Conservation (phyloP, 2,113 vertebrate species). For the Crypturellus undulatus region DNA sequence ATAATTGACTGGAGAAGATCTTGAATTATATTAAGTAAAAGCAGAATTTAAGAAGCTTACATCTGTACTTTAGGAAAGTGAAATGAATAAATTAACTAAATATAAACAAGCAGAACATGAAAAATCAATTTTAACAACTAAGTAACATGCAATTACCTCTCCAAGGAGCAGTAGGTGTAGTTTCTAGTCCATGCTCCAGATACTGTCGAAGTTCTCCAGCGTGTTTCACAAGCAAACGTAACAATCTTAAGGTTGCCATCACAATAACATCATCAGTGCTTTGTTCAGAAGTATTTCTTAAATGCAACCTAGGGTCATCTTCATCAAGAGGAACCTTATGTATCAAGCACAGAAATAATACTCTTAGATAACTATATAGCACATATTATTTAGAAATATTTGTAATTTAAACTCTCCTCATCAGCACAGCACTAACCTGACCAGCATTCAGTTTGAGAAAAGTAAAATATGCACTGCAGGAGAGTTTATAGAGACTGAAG, state of each 20-base stretch:
- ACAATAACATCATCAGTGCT: conserved; percentile 97
- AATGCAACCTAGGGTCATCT: conserved; percentile 90
- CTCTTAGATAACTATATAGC: background rate
- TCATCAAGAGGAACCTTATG: conserved; percentile 88
- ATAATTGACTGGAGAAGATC: background rate
- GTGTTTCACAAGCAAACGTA: conserved; percentile 94
- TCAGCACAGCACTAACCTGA: conserved; percentile 74
- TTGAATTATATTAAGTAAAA: background rate
- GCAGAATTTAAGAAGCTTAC: background rate
- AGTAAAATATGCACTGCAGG: conserved; percentile 97
- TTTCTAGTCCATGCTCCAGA: conserved; percentile 93
- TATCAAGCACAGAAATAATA: background rate
- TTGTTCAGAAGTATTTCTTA: conserved; percentile 86
- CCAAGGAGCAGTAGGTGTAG: conserved; percentile 97
- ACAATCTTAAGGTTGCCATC: conserved; percentile 94
- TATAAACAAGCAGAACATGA: too few relatives aligned
- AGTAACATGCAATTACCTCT: conserved; percentile 79
- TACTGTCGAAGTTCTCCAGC: conserved; percentile 95
- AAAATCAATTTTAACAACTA: background rate
- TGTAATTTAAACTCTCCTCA: background rate
- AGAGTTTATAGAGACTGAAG: conserved; percentile 95
- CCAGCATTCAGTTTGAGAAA: conserved; percentile 98
- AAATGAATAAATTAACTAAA: background rate
- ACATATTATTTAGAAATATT: background rate
- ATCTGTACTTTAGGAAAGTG: background rate